Base-by-base conservation (phyloP, 1,140 invertebrate species). In the Adelges cooleyi region DNA sequence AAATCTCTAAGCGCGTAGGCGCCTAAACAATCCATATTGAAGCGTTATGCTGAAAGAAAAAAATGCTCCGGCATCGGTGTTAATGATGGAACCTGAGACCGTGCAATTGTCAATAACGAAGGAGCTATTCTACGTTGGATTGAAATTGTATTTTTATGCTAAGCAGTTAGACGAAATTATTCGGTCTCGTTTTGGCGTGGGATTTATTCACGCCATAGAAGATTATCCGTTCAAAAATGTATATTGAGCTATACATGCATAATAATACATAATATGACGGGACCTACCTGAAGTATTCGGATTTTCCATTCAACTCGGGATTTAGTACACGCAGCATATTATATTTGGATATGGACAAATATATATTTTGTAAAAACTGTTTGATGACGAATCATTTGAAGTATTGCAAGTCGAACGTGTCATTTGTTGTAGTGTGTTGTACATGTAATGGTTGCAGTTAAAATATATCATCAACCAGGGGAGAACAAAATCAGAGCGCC, bases 131-230 rank as follows among this genome's bases (percentile, higher is more conserved):
- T 44, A 48, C 46, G 17, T 62, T 62, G 56, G 46, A 62, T 46
- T 62, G 29, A 46, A 48, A 62, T 33, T 20, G 42, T 25, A 29
- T 62, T 62, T 62, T 62, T 25, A 62, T 62, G 56, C 42, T 62
- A 62, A 62, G 56, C 29, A 62, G 56, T 17, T 33, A 46, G 23
- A 17, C 46, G 56, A 48, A 62, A 62, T 62, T 62, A 42, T 62
- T 27, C 36, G 56, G 42, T 44, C 56, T 62, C 25, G 40, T 62
- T 62, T 62, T 62, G n/a, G 56, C 56, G 56, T 62, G 56, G 56
- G 56, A 62, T 48, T 42, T 29, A 18, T 62, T 23, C 56, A 44
- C 42, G 18, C 56, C 22, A 22, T 62, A 20, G 25, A 48, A 42
- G 29, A 62, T 62, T 42, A 44, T 48, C 42, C 29, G 11, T 33